Evolutionary conservation across 2,888 invertebrate species (phyloP), one percentile per base, ranked within the genome.

Genomic region (Agrotis clavis): DNA sequence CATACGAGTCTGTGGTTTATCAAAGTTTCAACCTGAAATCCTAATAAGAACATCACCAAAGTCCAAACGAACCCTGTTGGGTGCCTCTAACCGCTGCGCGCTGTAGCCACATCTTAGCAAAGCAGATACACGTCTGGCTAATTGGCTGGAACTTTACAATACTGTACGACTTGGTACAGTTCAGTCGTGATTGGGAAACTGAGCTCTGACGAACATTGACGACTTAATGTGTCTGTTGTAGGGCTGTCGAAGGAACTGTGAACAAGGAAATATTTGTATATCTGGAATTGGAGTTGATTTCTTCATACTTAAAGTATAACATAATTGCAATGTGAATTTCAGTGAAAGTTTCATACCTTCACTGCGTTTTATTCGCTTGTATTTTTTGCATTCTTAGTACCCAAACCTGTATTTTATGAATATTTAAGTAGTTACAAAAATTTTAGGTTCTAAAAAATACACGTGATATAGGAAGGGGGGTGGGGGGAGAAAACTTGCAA

Each of bases 91-190:
- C 79, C 79, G 25, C 72, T 51, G n/a, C 47, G 47, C 79, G 25
- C 72, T 51, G n/a, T 51, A 51, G 19, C 53, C 65, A 57, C 59
- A 54, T 64, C 78, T 67, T 35, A 62, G 41, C 41, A 30, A 47
- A 45, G 16, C 60, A 64, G 57, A 50, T 63, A 64, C 60, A 64
- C 72, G 67, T 56, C 68, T 69, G 41, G 53, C 71, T 84, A 82
- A 83, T 82, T 73, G 79, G 54, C 69, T 73, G 35, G 57, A 82
- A 84, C 75, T 78, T 84, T 65, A 75, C 73, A 79, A 71, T 60
- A 74, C 66, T 82, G 73, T 57, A 77, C 64, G 19, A 30, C 51
- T 72, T 59, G 51, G 59, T 25, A 45, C 19, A 30, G 63, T 62
- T 74, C 56, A 79, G 45, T 61, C 56, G 18, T 67, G 57, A 78